phyloP scores from a whole-genome alignment of 2,113 vertebrate genomes.

The Sylvia atricapilla region DNA sequence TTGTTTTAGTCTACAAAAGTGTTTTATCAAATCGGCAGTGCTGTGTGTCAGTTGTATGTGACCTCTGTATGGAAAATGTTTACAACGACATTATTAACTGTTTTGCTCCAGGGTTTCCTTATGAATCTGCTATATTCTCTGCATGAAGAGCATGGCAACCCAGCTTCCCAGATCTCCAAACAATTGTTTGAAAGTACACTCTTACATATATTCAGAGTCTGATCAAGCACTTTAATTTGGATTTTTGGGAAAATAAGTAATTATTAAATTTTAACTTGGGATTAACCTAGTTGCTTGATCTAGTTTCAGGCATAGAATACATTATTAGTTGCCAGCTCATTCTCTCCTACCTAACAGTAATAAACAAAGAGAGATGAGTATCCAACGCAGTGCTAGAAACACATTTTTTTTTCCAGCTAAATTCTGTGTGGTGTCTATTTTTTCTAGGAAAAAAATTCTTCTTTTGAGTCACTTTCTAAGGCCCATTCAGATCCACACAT shows the following conservation, averaged over 20 bases:
- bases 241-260: background rate
- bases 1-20: conserved; percentile 76
- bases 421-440: background rate
- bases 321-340: background rate
- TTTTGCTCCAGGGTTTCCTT: conserved; percentile 78
- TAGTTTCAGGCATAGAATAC: background rate
- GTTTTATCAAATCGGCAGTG: conserved; percentile 78
- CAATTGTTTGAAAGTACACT: background rate
- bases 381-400: background rate
- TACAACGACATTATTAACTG: conserved; percentile 80
- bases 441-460: background rate
- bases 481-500: background rate
- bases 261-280: background rate
- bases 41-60: conserved; percentile 80
- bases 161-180: background rate
- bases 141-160: background rate
- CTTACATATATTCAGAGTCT: background rate
- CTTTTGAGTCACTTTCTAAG: background rate
- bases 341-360: background rate
- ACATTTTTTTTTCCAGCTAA: background rate
- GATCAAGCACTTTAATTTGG: background rate
- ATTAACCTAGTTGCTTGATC: background rate
- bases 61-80: conserved; percentile 81
- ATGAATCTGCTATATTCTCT: conserved; percentile 17
- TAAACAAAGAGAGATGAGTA: background rate